Evolutionary conservation across 2,113 vertebrate genomes (phyloP).

Genomic region (Chamaetylas fuelleborni): DNA sequence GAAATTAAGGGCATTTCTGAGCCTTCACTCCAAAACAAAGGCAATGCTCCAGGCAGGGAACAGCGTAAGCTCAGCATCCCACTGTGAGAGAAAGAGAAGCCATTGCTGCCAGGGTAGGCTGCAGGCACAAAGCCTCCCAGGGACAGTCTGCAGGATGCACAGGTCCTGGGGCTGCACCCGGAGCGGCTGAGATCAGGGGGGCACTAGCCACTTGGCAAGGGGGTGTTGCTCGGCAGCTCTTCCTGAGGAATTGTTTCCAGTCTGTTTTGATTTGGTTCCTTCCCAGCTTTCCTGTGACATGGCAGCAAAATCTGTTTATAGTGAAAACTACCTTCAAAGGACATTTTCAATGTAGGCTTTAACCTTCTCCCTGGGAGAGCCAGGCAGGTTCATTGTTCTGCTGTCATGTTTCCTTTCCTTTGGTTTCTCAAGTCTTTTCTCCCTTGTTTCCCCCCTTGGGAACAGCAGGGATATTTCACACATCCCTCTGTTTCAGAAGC

Average conservation of each 20-base stretch:
- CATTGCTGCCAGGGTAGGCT: not conserved
- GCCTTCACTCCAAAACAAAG: not conserved
- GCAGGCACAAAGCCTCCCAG: not conserved
- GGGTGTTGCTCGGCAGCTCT: slow-evolving; percentile 30
- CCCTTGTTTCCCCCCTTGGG: slow-evolving; percentile 56
- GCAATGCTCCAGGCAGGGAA: not conserved
- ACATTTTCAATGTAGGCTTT: slow-evolving; percentile 50
- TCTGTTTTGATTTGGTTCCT: slow-evolving; percentile 60
- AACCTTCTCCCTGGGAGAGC: slow-evolving; percentile 59
- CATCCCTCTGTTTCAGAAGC: not conserved
- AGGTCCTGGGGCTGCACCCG: not conserved
- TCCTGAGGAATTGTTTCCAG: slow-evolving; percentile 65
- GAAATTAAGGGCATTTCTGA: slow-evolving; percentile 45
- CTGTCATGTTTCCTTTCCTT: slow-evolving; percentile 64
- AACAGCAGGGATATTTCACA: slow-evolving; percentile 47
- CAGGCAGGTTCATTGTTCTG: slow-evolving; percentile 63
- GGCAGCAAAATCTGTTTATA: slow-evolving; percentile 65
- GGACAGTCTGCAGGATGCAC: not conserved
- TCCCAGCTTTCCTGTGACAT: slow-evolving; percentile 68
- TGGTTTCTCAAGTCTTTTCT: slow-evolving; percentile 67
- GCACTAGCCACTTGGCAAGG: slow-evolving; percentile 25
- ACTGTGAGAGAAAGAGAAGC: not conserved
- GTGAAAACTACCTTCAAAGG: slow-evolving; percentile 60
- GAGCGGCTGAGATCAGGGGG: not conserved
- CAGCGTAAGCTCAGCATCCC: not conserved